Conservation (phyloP, 2,797 vertebrate genomes). For the Phataginus tetradactyla region DNA sequence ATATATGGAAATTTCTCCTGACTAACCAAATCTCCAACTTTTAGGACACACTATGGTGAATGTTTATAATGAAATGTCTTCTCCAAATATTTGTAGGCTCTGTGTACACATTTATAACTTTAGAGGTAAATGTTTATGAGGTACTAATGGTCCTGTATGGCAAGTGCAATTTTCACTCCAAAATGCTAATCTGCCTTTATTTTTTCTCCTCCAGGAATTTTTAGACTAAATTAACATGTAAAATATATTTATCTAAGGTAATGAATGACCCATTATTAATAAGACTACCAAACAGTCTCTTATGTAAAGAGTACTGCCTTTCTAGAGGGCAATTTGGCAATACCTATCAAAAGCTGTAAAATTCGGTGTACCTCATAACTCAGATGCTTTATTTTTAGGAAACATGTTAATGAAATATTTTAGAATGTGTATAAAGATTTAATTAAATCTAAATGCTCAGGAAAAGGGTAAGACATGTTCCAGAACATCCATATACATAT, state of each 20-base stretch:
- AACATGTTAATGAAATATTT: constrained; percentile 3
- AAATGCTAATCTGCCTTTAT: not conserved
- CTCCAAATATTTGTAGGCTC: not conserved
- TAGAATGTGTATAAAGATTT: not conserved
- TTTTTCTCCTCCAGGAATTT: not conserved
- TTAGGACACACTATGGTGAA: not conserved
- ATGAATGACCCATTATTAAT: constrained; percentile 53
- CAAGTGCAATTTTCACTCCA: not conserved
- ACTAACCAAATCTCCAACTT: constrained; percentile 24
- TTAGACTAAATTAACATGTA: not conserved
- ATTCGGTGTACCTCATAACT: not conserved
- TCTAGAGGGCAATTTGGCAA: not conserved
- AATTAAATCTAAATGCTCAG: not conserved
- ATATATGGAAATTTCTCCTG: constrained; percentile 30
- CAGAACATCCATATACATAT: not conserved
- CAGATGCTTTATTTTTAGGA: not conserved
- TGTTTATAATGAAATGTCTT: not conserved
- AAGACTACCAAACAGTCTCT: constrained; percentile 10
- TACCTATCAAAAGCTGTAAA: not conserved
- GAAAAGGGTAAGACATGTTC: not conserved
- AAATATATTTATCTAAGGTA: constrained; percentile 39
- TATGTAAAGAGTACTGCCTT: not conserved
- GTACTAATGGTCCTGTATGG: not conserved
- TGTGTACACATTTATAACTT: not conserved
- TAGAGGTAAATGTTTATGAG: not conserved